Conservation (phyloP, 2,113 vertebrate species). For the Datnioides undecimradiatus region DNA sequence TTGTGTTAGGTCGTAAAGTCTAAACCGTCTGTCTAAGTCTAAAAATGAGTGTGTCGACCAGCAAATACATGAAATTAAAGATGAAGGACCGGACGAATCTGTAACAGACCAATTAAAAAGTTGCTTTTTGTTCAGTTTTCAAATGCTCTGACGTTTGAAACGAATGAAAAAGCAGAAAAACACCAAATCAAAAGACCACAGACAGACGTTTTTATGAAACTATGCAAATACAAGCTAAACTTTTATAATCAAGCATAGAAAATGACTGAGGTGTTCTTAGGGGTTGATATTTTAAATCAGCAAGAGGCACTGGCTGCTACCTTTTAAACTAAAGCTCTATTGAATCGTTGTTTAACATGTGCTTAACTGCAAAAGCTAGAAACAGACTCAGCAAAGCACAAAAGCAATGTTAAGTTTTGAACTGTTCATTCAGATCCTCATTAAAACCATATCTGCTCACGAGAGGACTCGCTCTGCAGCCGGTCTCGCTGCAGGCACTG, state of each 20-base stretch:
- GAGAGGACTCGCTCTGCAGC: background rate
- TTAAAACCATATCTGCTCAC: background rate
- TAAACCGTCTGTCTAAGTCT: background rate
- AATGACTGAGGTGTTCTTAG: background rate
- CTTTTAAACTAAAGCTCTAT: background rate
- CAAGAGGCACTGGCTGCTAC: no score
- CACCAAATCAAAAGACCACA: background rate
- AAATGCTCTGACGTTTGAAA: no score
- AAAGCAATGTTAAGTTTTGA: background rate
- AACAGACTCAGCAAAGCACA: background rate
- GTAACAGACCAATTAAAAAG: background rate
- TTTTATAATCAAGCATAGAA: background rate
- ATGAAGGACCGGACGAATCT: background rate
- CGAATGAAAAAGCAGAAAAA: background rate
- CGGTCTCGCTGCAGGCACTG: conserved; percentile 8
- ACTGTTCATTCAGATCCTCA: background rate
- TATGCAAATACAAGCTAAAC: background rate
- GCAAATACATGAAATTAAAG: background rate
- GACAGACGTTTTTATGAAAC: background rate
- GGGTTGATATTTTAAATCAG: background rate
- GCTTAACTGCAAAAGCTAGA: background rate
- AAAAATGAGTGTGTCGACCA: background rate
- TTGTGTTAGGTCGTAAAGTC: background rate
- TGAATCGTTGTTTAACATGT: background rate
- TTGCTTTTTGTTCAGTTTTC: background rate